Evolutionary conservation across 2,113 vertebrate genomes (phyloP), one percentile per base, ranked within the genome.

Genomic region (Garra rufa): DNA sequence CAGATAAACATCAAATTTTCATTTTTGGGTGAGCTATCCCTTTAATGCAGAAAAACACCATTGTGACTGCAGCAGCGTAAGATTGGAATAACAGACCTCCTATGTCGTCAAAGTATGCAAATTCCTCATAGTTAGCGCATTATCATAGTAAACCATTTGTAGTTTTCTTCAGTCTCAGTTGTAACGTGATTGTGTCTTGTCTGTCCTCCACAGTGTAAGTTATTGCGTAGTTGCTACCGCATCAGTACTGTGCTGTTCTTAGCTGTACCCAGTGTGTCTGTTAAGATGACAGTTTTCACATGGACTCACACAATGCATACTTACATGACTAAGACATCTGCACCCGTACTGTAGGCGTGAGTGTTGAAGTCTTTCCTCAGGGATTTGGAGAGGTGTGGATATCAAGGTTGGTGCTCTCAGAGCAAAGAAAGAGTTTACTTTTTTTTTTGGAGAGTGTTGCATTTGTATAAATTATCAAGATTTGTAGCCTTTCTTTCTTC

Each of bases 391-490:
- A 92, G 89, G 92, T 93, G 94, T 93, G 93, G 94, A 94, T 94
- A 93, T 96, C 94, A 93, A 95, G 95, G 92, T 96, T 95, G 93
- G 91, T 96, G 96, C 96, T 96, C 93, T 93, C 92, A 94, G 91
- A 95, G 95, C 95, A 95, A 93, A 94, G 93, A 91, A 92, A 95
- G 95, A 92, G 93, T 98, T 97, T 97, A 96, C 96, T 95, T 96
- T 95, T 97, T 97, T 98, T 96, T 98, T 97, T 95, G 93, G 94
- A 95, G 95, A 91, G 92, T 95, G 95, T 96, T 95, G 92, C 94
- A 95, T 98, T 98, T 99, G 96, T 98, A 98, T 97, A 98, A 98
- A 98, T 97, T 95, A 97, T 98, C 94, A 89, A 94, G 92, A 97
- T 97, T 97, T 99, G 96, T 98, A 98, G 96, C 92, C 92, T 95